Conservation (phyloP, 2,797 vertebrate species). For the Gymnothorax reevesii region DNA sequence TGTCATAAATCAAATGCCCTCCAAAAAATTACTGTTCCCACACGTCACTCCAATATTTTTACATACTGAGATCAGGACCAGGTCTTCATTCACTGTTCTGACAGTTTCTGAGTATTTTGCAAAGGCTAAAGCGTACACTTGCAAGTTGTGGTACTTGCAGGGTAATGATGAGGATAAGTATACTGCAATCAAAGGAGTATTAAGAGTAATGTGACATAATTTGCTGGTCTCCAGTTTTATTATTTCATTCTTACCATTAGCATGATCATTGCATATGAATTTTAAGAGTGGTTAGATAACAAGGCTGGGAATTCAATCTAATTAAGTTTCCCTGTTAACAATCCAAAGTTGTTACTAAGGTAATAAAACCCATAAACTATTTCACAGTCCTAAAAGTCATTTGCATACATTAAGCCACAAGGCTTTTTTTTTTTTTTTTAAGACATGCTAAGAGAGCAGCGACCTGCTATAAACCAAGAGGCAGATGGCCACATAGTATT, state of each 20-base stretch:
- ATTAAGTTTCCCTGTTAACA: constrained; percentile 17
- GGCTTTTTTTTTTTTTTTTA: background rate
- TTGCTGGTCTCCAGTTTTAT: background rate
- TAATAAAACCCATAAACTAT: constrained; percentile 16
- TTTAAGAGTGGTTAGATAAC: background rate
- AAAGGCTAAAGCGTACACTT: background rate
- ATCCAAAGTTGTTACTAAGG: constrained; percentile 3
- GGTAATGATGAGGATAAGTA: background rate
- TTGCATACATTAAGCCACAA: constrained; percentile 5
- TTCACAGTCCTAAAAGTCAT: constrained; percentile 8
- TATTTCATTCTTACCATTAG: background rate
- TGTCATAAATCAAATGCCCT: background rate
- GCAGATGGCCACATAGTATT: background rate
- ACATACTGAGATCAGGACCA: background rate
- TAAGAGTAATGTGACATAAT: background rate
- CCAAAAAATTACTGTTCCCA: background rate
- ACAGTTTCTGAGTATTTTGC: background rate
- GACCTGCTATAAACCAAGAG: background rate
- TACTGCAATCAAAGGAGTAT: background rate
- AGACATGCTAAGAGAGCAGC: background rate
- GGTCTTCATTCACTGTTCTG: background rate
- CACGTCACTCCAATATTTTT: background rate
- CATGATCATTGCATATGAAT: background rate
- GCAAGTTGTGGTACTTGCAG: background rate
- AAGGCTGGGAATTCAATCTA: constrained; percentile 4